Evolutionary conservation across 2,113 vertebrate genomes (phyloP).

Genomic region (Cnemophilus loriae): DNA sequence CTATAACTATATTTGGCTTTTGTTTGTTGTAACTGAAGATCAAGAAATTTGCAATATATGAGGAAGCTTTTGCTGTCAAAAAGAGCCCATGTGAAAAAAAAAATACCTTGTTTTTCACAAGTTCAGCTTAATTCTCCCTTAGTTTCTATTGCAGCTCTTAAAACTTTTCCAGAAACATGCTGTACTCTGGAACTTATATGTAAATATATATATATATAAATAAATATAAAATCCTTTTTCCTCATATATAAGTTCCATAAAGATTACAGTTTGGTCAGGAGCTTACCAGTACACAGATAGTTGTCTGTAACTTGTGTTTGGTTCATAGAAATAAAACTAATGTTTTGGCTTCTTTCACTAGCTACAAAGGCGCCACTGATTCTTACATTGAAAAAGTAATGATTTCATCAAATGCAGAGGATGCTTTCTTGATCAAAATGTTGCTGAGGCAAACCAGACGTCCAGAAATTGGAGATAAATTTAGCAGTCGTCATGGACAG

Average conservation of each 20-base stretch:
- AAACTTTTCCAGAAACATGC: not conserved
- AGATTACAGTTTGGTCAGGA: not conserved
- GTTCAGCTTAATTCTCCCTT: not conserved
- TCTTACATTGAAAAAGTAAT: conserved; percentile 98
- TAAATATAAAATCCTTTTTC: not conserved
- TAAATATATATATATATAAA: not conserved
- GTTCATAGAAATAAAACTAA: not conserved
- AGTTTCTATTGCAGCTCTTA: not conserved
- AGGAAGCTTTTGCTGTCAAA: not conserved
- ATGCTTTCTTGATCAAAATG: conserved; percentile 98
- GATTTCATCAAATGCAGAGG: conserved; percentile 98
- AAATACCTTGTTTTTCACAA: not conserved
- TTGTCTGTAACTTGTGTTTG: not conserved
- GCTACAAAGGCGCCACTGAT: conserved; percentile 96
- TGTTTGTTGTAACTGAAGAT: not conserved
- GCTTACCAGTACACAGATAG: not conserved
- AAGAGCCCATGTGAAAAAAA: not conserved
- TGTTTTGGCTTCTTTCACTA: conserved; percentile 55
- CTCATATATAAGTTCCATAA: not conserved
- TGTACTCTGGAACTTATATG: not conserved
- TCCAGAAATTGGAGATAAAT: conserved; percentile 97
- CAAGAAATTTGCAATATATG: not conserved
- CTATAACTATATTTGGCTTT: not conserved
- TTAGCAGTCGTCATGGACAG: conserved; percentile 97
- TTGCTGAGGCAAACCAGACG: conserved; percentile 94